Conservation (phyloP, 2,888 invertebrate species). For the Caenorhabditis sp. region DNA sequence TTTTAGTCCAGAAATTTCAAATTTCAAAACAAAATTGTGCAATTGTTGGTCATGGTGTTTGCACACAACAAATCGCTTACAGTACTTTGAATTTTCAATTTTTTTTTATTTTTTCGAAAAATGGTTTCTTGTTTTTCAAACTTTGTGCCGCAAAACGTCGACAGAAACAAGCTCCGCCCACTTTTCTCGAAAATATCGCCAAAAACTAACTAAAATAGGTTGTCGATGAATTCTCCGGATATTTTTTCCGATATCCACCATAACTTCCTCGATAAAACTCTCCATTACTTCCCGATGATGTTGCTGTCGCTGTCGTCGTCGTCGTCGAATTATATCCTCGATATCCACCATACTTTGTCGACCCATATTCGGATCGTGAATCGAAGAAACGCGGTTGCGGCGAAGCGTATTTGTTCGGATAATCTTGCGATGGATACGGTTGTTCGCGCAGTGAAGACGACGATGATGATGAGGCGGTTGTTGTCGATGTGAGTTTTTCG, state of each 20-base stretch:
- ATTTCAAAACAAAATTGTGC: too few species aligned
- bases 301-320: too few species aligned
- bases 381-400: conserved; percentile 29
- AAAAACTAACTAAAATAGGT: conserved; percentile 4
- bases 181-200: too few species aligned
- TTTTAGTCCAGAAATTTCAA: too few species aligned
- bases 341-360: background rate
- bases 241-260: background rate
- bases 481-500: too few species aligned
- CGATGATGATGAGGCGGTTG: background rate
- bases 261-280: conserved; percentile 11
- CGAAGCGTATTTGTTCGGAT: background rate
- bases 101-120: background rate
- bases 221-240: background rate
- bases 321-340: background rate
- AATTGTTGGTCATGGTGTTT: too few species aligned
- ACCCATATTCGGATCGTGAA: conserved; percentile 17
- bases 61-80: too few species aligned
- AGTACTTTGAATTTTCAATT: too few species aligned
- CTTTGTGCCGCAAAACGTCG: background rate
- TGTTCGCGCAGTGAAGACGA: background rate
- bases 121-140: background rate
- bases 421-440: background rate
- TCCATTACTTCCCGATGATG: background rate
- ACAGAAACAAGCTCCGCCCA: too few species aligned